Conservation (phyloP, 2,888 invertebrate species). For the Catocala sponsa region DNA sequence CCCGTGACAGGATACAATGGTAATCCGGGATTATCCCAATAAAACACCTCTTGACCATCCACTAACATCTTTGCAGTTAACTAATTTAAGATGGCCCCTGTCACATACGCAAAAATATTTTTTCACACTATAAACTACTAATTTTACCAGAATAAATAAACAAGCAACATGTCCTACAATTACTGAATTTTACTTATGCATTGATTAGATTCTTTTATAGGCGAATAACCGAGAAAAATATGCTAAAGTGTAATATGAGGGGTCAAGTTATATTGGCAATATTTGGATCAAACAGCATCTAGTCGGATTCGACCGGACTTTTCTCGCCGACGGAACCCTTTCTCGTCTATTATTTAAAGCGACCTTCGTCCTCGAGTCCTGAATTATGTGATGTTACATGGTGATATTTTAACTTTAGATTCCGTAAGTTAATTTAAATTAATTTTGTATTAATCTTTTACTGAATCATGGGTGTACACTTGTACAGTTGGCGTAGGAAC, state of each 20-base stretch:
- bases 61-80: slow-evolving; percentile 56
- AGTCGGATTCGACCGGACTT: slow-evolving; percentile 56
- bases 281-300: slow-evolving; percentile 54
- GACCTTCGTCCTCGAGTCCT: slow-evolving; percentile 53
- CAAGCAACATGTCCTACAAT: background rate
- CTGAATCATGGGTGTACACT: slow-evolving; percentile 11
- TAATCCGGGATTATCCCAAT: slow-evolving; percentile 85
- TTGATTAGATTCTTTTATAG: background rate
- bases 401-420: slow-evolving; percentile 49
- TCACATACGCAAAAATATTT: slow-evolving; percentile 16
- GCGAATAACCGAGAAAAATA: slow-evolving; percentile 7
- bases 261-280: slow-evolving; percentile 51
- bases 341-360: slow-evolving; percentile 59
- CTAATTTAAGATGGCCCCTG: slow-evolving; percentile 39
- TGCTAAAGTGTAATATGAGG: slow-evolving; percentile 12
- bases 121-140: background rate
- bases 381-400: slow-evolving; percentile 54
- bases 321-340: slow-evolving; percentile 61
- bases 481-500: background rate
- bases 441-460: slow-evolving; percentile 38
- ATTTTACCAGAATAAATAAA: background rate
- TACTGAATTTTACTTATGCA: background rate
- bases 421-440: slow-evolving; percentile 44
- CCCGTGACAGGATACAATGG: slow-evolving; percentile 76
- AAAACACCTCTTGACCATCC: slow-evolving; percentile 81